Conservation (phyloP, 2,113 vertebrate genomes). For the Saimiri boliviensis region DNA sequence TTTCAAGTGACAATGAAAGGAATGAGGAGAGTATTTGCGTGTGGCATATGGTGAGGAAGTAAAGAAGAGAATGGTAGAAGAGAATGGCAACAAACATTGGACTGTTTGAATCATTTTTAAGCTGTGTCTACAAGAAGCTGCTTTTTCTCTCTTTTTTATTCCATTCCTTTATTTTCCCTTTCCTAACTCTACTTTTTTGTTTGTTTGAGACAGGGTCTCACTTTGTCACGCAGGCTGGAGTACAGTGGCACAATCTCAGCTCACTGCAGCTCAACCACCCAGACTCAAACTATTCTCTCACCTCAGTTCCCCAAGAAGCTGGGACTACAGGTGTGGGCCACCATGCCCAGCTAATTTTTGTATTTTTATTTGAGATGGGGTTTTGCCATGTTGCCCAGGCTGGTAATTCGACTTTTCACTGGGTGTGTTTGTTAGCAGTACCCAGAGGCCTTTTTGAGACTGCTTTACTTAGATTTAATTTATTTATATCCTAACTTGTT, state of each 20-base stretch:
- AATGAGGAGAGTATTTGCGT: neutral
- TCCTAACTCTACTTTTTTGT: neutral
- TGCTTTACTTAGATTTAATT: neutral
- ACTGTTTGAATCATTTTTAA: neutral
- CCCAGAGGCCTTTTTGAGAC: neutral
- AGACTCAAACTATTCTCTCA: no score
- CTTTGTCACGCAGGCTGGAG: no score
- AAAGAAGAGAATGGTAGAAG: neutral
- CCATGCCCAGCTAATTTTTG: no score
- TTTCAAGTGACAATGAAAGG: neutral
- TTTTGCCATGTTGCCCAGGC: no score
- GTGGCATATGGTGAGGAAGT: rapidly evolving
- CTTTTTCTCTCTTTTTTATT: neutral
- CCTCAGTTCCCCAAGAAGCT: no score
- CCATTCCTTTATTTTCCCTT: neutral
- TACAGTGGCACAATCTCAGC: no score
- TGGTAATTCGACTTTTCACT: neutral
- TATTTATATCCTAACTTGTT: neutral
- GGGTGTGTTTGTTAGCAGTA: neutral
- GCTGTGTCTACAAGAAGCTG: neutral
- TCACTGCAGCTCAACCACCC: no score
- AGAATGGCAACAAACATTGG: neutral
- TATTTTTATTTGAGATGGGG: no score
- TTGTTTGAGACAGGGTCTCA: no score
- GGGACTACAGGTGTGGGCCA: no score